Conservation (phyloP, 2,797 vertebrate genomes). For the Karalla daura region DNA sequence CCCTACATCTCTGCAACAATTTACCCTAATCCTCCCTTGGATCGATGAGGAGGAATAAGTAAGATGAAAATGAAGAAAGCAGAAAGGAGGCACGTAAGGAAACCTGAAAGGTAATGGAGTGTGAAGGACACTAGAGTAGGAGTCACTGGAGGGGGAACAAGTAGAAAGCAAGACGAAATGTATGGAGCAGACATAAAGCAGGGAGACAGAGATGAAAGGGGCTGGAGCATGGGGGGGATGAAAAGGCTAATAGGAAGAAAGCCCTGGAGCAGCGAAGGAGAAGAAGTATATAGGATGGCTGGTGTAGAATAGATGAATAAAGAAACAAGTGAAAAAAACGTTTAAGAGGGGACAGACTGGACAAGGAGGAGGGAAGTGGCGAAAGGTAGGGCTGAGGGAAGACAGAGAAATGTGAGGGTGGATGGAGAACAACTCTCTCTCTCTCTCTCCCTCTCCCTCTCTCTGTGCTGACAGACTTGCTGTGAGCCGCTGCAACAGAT, state of each 20-base stretch:
- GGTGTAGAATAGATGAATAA: background rate
- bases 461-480: constrained; percentile 48
- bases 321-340: no score
- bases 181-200: background rate
- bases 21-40: background rate
- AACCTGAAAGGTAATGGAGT: background rate
- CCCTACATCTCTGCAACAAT: background rate
- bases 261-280: background rate
- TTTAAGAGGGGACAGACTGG: background rate
- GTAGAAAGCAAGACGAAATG: no score
- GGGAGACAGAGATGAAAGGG: background rate
- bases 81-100: background rate
- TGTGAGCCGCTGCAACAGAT: constrained; percentile 60
- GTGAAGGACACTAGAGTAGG: background rate
- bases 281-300: background rate
- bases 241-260: constrained; percentile 13
- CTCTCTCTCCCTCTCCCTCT: constrained; percentile 21
- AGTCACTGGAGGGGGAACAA: background rate
- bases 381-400: background rate
- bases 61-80: background rate
- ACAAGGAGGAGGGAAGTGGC: constrained; percentile 2
- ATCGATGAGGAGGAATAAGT: background rate
- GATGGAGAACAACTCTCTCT: constrained; percentile 12
- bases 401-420: background rate
- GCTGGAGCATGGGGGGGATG: background rate